Base-by-base conservation (phyloP, 2,888 invertebrate species). In the Hoplodrina blanda region DNA sequence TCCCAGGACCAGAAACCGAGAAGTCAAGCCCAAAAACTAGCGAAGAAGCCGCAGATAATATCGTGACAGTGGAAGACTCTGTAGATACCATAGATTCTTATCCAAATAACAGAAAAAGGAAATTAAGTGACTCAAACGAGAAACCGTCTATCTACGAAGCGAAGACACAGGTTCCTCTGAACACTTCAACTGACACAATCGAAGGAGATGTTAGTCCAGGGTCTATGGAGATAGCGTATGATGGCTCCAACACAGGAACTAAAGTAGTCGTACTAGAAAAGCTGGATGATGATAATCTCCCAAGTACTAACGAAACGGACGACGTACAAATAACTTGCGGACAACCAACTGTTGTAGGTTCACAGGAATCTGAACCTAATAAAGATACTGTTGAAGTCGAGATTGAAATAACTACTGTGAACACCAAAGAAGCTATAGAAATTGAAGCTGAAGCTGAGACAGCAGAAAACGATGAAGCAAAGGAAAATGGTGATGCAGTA, bases 321-420 rank as follows among this genome's bases (percentile, higher is more conserved):
- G 96, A 96, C 76, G 81, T 95, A 5, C 92, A 93, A 76, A 95
- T 95, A 60, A 94, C 93, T 77, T 95, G 95, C 68, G 95, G 94
- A 4, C 96, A 96, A 4, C 96, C 95, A 88, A 69, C 81, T 3
- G 56, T 90, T 0, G 87, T 85, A 60, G 84, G 64, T 62, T 93
- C 94, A 4, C 93, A 90, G 86, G 92, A 94, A 8, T 75, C 75
- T 13, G 93, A 93, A 8, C 75, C 78, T 20, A n/a, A 69, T 0
- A 66, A 63, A 41, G 82, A 81, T 17, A 81, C 30, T 0, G 59
- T 68, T 57, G 77, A 77, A 73, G 62, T 69, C 17, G 70, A 60
- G 8, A 69, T 73, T 62, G 83, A 85, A 72, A 78, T 82, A 20
- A 76, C 85, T 7, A 89, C 88, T 87, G 77, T 88, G 4, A 11